Evolutionary conservation across 2,888 invertebrate species (phyloP), one percentile per base, ranked within the genome.

Genomic region (Ectobius pallidus): DNA sequence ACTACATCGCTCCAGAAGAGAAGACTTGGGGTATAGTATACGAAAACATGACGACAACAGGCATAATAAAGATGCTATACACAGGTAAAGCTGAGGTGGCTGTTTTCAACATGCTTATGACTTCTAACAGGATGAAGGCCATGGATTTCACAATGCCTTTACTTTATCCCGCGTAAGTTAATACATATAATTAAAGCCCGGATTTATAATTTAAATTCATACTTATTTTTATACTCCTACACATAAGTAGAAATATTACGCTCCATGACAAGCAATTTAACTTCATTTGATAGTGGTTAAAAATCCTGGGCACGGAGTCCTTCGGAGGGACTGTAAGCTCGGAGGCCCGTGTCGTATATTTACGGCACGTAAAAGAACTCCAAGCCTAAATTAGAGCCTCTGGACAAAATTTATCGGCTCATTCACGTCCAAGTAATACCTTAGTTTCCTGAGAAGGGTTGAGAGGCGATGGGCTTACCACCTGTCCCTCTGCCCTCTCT

Each of bases 81-180:
- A 22, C 2, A 3, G 63, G 25, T 2, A 20, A 42, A 3, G 63
- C 39, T 1, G 42, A 63, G 42, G 63, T 44, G 14, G 63, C 39
- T 7, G 63, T 63, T 4, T 63, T 63, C 42, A 14, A 20, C 9
- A 63, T 63, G 63, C 42, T 63, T 2, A 63, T 63, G 42, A 63
- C 63, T 11, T 18, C 63, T 16, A 22, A 22, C 4, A 34, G 63
- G 25, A 39, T 63, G 16, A 42, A 63, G n/a, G 42, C 42, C 63
- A 63, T 63, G 63, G 63, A 63, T 25, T 63, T 63, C 42, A 63
- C 22, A 20, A 16, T 25, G 16, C 39, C 63, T 1, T 22, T 63
- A 16, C 63, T 63, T 4, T 25, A 20, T 4, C 63, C 63, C n/a
- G 14, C 1, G 39, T 34, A 1, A 34, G 62, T 62, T n/a, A n/a